Base-by-base conservation (phyloP, 2,797 vertebrate species). In the Salarias fasciatus region DNA sequence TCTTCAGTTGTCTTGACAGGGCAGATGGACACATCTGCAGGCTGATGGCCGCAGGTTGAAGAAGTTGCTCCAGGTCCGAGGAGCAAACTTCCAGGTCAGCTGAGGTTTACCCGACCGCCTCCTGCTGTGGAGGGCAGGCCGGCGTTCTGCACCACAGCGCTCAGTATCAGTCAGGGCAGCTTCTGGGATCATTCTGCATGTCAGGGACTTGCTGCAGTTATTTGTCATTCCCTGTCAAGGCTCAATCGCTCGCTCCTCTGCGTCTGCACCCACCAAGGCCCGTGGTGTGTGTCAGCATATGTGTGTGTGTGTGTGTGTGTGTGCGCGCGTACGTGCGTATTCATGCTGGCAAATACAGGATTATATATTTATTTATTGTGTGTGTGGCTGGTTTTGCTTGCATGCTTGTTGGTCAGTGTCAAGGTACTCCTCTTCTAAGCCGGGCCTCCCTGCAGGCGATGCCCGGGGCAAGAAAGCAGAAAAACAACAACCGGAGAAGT, bases 201-300 rank as follows among this genome's bases (percentile, higher is more conserved):
- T 82, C 85, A 76, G 53, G 46, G 75, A 24, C 18, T 72, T 84
- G 85, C 86, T 85, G 89, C 84, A 86, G 86, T 81, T 80, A 86
- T 88, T 84, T 74, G 83, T 91, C 84, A 86, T 69, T 74, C 57
- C 36, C 78, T 76, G 83, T 86, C 80, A 63, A 65, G 53, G 60
- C 77, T 82, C 51, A 30, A 72, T 62, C 31, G 33, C 72, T 78
- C 36, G 30, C 72, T 77, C 63, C 58, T 58, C 70, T 64, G 53
- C 82, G 2, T 24, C 18, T 24, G 18, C 18, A 59, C 55, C 68
- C 66, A 44, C 49, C 48, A 35, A 65, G 68, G 75, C 80, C 82
- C 54, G 68, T 44, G 15, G 15, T 50, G 71, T 53, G 73, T 44
- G 69, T n/a, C n/a, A n/a, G n/a, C n/a, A n/a, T n/a, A n/a, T 54